A percentile compares a stretch with the other conserved stretches of the same genome.
Evolutionary conservation across 2,888 invertebrate genomes (phyloP).

Genomic region (Hoplodrina blanda): DNA sequence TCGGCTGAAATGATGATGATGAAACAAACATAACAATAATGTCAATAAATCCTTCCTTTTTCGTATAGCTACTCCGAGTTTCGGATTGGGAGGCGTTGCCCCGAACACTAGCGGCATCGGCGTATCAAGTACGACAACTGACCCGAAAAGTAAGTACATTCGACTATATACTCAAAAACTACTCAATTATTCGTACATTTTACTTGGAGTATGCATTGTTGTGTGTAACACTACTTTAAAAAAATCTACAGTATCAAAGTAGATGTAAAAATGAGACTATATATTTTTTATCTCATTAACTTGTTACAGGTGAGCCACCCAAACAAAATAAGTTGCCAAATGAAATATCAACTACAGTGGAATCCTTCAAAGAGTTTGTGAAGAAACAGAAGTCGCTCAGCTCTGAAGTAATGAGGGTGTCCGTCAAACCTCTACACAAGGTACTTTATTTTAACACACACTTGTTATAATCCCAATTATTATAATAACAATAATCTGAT

Average conservation of each 20-base stretch:
- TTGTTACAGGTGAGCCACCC: slow-evolving; percentile 80
- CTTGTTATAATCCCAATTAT: too few relatives aligned
- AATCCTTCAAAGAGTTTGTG: slow-evolving; percentile 95
- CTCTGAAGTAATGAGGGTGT: slow-evolving; percentile 94
- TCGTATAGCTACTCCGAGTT: slow-evolving; percentile 80
- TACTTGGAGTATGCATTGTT: too few relatives aligned
- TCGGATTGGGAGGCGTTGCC: slow-evolving; percentile 93
- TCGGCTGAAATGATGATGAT: too few relatives aligned
- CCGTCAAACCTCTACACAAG: slow-evolving; percentile 88
- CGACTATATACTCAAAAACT: background rate
- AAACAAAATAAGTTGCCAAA: slow-evolving; percentile 92
- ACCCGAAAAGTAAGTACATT: slow-evolving; percentile 81
- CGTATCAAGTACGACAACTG: slow-evolving; percentile 76
- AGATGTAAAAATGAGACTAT: too few relatives aligned
- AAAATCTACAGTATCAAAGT: too few relatives aligned
- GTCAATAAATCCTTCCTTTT: background rate
- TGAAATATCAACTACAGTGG: slow-evolving; percentile 94
- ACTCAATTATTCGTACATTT: background rate
- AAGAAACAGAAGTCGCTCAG: slow-evolving; percentile 96
- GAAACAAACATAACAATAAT: too few relatives aligned
- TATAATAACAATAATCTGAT: too few relatives aligned
- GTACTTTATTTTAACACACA: slow-evolving; percentile 18
- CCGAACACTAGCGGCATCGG: slow-evolving; percentile 83
- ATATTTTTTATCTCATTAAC: too few relatives aligned
- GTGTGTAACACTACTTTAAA: too few relatives aligned